Conservation (phyloP, 1,140 invertebrate species). For the Calephelis nemesis region DNA sequence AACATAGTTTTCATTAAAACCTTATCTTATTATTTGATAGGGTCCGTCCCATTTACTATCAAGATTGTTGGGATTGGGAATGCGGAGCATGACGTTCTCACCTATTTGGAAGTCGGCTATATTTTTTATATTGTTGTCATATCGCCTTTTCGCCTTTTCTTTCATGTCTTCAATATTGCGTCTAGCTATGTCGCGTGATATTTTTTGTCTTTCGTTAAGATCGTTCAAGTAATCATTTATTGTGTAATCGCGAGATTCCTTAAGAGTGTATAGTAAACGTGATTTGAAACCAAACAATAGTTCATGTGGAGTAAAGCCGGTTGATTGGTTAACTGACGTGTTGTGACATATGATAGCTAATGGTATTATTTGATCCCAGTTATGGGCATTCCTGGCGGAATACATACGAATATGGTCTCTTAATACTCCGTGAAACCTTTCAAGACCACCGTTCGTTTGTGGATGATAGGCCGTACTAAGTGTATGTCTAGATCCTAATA, state of each 20-base stretch:
- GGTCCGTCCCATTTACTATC: slow-evolving; percentile 50
- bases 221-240: slow-evolving; percentile 42
- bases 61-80: slow-evolving; percentile 46
- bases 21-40: slow-evolving; percentile 43
- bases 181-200: slow-evolving; percentile 33
- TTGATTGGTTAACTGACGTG: slow-evolving; percentile 53
- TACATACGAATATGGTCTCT: slow-evolving; percentile 63
- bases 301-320: slow-evolving; percentile 50
- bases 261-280: slow-evolving; percentile 42
- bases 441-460: slow-evolving; percentile 52
- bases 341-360: slow-evolving; percentile 72
- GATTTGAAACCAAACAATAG: slow-evolving; percentile 33
- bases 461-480: slow-evolving; percentile 62
- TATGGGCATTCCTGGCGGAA: slow-evolving; percentile 38
- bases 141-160: slow-evolving; percentile 44
- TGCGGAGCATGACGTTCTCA: slow-evolving; percentile 39
- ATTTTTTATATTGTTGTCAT: slow-evolving; percentile 45
- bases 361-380: slow-evolving; percentile 70
- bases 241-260: slow-evolving; percentile 36
- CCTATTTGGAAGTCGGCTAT: slow-evolving; percentile 35
- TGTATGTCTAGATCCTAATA: slow-evolving; percentile 49
- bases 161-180: slow-evolving; percentile 42
- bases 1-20: slow-evolving; percentile 50
- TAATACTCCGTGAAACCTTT: slow-evolving; percentile 61
- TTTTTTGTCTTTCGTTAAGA: slow-evolving; percentile 40